Percentiles rank a stretch among this genome's conserved stretches.
Evolutionary conservation across 2,888 invertebrate species (phyloP).

Genomic region (Ormyrus labotus): DNA sequence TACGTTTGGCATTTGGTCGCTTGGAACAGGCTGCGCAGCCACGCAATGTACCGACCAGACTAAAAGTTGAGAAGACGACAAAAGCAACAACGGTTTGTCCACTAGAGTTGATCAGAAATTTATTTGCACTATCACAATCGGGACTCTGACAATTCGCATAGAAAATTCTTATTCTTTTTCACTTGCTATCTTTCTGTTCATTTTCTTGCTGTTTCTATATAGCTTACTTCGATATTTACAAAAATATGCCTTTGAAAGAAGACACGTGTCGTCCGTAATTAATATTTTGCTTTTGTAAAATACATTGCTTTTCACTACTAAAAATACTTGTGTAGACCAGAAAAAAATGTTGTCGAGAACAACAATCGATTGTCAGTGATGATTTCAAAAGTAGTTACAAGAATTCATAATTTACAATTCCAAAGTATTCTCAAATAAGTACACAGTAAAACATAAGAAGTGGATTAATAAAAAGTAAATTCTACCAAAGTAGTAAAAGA

Average conservation of each 20-base stretch:
- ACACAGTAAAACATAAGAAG: conserved; percentile 20
- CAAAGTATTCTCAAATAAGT: background rate
- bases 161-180: background rate
- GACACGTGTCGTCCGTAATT: conserved; percentile 23
- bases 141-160: conserved; percentile 23
- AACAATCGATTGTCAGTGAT: conserved; percentile 43
- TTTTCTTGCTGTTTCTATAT: background rate
- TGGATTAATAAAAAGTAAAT: too few species aligned
- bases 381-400: conserved; percentile 13
- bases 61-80: background rate
- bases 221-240: conserved; percentile 35
- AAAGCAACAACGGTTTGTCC: conserved; percentile 6
- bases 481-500: background rate
- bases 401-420: conserved; percentile 14
- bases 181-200: background rate
- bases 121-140: conserved; percentile 37
- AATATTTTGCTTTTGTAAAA: conserved; percentile 28
- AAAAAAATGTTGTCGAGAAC: conserved; percentile 22
- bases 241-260: conserved; percentile 44
- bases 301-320: conserved; percentile 32
- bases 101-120: conserved; percentile 37
- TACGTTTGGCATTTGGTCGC: conserved; percentile 10
- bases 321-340: conserved; percentile 37
- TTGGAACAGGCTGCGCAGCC: conserved; percentile 9
- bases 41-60: conserved; percentile 8